These are phyloP conservation scores for Drosophila nigromelanica DNA, from an alignment of 1,140 invertebrate species.

Conservation along the genomic window DNA sequence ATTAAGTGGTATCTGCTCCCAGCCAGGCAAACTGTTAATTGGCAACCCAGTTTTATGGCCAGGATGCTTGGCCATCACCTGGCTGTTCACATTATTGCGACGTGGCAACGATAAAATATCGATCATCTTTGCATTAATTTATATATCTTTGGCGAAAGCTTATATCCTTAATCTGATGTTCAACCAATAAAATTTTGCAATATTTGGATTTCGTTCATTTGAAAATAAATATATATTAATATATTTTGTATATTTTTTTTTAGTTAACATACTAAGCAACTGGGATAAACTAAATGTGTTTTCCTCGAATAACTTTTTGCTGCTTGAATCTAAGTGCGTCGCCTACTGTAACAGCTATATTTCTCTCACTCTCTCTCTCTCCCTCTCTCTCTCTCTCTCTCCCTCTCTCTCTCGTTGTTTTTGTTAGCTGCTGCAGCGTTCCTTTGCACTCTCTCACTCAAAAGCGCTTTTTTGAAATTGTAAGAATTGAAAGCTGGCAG, in stretches of 20 bases:
- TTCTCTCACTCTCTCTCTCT: background rate
- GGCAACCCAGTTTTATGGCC: slow-evolving; percentile 67
- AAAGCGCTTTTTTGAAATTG: slow-evolving; percentile 5
- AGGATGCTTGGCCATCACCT: slow-evolving; percentile 36
- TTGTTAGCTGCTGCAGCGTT: too few species aligned
- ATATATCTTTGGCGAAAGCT: background rate
- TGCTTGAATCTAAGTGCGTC: background rate
- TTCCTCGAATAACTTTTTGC: background rate
- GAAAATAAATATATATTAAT: background rate
- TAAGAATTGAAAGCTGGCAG: slow-evolving; percentile 24
- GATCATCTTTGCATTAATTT: slow-evolving; percentile 47
- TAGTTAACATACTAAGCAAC: background rate
- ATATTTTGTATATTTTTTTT: background rate
- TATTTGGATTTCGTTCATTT: background rate
- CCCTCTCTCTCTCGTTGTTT: too few species aligned
- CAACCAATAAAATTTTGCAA: slow-evolving; percentile 4
- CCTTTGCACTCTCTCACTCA: background rate
- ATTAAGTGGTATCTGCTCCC: slow-evolving; percentile 76
- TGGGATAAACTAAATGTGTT: background rate
- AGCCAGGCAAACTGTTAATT: slow-evolving; percentile 78
- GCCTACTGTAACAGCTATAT: slow-evolving; percentile 40
- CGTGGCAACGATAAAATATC: slow-evolving; percentile 75
- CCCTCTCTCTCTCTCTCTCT: background rate
- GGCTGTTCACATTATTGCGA: slow-evolving; percentile 59
- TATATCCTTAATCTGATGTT: background rate